Percentiles rank a stretch among this genome's conserved stretches.
phyloP scores from a whole-genome alignment of 2,113 vertebrate genomes.

The Hiodon tergisus region DNA sequence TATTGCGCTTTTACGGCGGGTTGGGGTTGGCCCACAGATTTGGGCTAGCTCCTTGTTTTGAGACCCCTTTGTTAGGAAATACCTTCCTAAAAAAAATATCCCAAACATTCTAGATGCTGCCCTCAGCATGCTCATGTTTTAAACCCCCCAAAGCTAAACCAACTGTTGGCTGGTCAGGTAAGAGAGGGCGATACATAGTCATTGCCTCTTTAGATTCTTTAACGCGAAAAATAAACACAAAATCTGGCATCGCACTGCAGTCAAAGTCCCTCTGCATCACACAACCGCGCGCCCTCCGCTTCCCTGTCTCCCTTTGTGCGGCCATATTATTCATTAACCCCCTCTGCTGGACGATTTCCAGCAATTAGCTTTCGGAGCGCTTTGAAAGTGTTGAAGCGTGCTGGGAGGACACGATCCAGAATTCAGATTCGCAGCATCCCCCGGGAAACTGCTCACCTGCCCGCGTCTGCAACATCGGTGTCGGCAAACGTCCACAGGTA shows the following conservation, averaged over 20 bases:
- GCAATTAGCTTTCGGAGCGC: not conserved
- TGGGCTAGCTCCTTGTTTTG: too few species aligned
- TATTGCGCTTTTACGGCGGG: too few species aligned
- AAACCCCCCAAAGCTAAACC: not conserved
- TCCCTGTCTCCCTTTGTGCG: not conserved
- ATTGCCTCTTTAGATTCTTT: too few species aligned
- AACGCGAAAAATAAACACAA: not conserved
- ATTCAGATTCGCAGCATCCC: too few species aligned
- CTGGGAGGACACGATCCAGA: not conserved
- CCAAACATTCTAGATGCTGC: not conserved
- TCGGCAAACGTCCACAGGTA: not conserved
- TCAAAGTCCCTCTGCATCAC: not conserved
- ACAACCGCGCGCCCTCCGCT: not conserved
- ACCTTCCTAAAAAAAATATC: too few species aligned
- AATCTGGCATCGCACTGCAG: not conserved
- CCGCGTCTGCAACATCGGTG: not conserved
- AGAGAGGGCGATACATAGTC: not conserved
- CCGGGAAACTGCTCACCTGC: not conserved
- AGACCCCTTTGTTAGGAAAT: too few species aligned
- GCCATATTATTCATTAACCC: constrained; percentile 5
- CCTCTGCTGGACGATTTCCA: not conserved
- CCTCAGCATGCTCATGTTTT: not conserved
- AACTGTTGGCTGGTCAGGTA: not conserved
- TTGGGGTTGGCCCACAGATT: too few species aligned
- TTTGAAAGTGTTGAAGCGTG: not conserved